Percentiles rank a stretch among this genome's conserved stretches.
These are phyloP conservation scores for Cyprinodon variegatus DNA, from an alignment of 2,113 vertebrate species.

Conservation along the genomic window DNA sequence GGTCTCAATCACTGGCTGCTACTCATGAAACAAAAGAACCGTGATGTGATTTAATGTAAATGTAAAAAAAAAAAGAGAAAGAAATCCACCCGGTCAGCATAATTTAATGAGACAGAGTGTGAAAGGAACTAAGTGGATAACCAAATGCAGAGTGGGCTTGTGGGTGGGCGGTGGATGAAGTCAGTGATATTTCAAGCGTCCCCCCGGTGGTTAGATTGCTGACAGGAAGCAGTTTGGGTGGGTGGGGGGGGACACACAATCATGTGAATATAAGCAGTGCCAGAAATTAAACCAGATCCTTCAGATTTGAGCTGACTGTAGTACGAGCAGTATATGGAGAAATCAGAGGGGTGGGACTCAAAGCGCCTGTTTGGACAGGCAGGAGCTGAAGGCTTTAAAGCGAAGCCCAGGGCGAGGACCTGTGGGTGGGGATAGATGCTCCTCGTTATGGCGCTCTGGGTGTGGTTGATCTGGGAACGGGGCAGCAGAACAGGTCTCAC, in stretches of 20 bases:
- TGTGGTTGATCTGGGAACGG: slow-evolving; percentile 59
- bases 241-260: background rate
- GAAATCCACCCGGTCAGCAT: slow-evolving; percentile 55
- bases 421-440: slow-evolving; percentile 34
- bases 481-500: slow-evolving; percentile 28
- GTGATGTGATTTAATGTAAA: slow-evolving; percentile 42
- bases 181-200: slow-evolving; percentile 73
- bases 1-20: slow-evolving; percentile 17
- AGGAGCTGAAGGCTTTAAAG: slow-evolving; percentile 65
- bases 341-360: slow-evolving; percentile 23
- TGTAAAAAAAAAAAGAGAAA: background rate
- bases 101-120: slow-evolving; percentile 67
- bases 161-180: slow-evolving; percentile 60
- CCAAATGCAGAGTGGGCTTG: slow-evolving; percentile 59
- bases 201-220: slow-evolving; percentile 55
- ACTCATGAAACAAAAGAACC: slow-evolving; percentile 40
- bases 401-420: slow-evolving; percentile 40
- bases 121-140: slow-evolving; percentile 67
- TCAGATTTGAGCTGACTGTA: slow-evolving; percentile 28
- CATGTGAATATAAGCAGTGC: background rate
- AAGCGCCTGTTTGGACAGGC: slow-evolving; percentile 62
- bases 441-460: slow-evolving; percentile 55
- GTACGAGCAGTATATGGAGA: slow-evolving; percentile 39
- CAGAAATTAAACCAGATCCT: slow-evolving; percentile 38
- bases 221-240: slow-evolving; percentile 20